Conservation (phyloP, 2,113 vertebrate species). For the Bubalus kerabau region DNA sequence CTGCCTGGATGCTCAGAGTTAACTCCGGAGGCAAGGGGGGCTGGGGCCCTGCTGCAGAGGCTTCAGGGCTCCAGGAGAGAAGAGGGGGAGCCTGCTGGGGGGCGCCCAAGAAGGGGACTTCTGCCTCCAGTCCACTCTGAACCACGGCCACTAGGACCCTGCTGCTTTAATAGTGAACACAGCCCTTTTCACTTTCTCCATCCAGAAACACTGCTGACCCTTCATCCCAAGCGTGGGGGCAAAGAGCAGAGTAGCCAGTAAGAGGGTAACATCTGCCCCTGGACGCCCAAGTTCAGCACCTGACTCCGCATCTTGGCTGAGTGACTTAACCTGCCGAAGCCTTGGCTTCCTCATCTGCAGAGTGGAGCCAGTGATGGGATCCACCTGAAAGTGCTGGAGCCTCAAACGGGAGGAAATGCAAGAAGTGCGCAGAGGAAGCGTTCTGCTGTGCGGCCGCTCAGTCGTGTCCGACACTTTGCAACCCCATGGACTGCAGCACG, state of each 20-base stretch:
- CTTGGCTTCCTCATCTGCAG: neutral
- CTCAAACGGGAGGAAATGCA: accelerated
- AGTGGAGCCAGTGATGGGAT: neutral
- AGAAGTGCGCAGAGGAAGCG: accelerated
- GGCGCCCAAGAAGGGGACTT: neutral
- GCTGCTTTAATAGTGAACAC: neutral
- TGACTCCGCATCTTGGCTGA: neutral
- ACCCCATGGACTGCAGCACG: neutral
- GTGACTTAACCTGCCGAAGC: neutral
- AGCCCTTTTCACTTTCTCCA: neutral
- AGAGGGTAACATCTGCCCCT: neutral
- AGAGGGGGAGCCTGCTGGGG: too few species aligned
- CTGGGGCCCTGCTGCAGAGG: neutral
- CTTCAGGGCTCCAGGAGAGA: neutral
- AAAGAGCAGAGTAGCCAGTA: neutral
- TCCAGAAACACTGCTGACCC: neutral
- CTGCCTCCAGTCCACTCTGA: neutral
- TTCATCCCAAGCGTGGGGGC: neutral
- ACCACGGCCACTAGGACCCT: neutral
- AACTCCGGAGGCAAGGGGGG: too few species aligned
- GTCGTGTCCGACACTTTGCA: neutral
- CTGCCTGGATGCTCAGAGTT: neutral
- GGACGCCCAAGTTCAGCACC: neutral
- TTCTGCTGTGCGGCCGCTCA: neutral
- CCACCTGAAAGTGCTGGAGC: neutral